Evolutionary conservation across 2,113 vertebrate genomes (phyloP), one percentile per base, ranked within the genome.

Genomic region (Esox niger): DNA sequence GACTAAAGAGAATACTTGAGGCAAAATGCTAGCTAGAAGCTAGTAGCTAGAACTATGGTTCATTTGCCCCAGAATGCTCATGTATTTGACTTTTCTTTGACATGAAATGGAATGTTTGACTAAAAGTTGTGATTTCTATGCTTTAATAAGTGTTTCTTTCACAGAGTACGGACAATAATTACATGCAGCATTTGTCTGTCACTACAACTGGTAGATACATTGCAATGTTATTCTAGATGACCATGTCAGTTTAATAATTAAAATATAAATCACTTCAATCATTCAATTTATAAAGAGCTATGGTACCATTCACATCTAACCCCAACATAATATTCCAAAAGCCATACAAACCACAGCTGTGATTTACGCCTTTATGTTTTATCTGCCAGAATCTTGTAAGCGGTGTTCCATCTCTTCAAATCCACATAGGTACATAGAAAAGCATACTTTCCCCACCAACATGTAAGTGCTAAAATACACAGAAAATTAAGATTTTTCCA

Each of bases 11-110:
- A 57, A 20, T 73, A 15, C n/a, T 62, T 62, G 60, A 21, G 4
- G 21, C 21, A 61, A 52, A n/a, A 56, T 65, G n/a, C n/a, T 66
- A 59, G 38, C 21, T 56, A n/a, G n/a, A n/a, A n/a, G n/a, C n/a
- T n/a, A n/a, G n/a, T 43, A 4, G 38, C 38, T 43, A 43, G 38
- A 43, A 43, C 17, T 46, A 57, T 30, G 43, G 15, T 26, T 30
- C 30, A n/a, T 30, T 49, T 62, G 32, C 21, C 1, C 4, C 33
- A 6, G 60, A 8, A 26, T 62, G 15, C 21, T 58, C 56, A 62
- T 13, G 9, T 23, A 38, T 35, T 38, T 6, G 38, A 35, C 23
- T 59, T 29, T 43, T 62, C 9, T 29, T 31, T 35, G 5, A 62
- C 32, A 43, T 26, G 60, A 43, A 38, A 62, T 43, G 21, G 33